These are phyloP conservation scores for Chloropsis hardwickii DNA, from an alignment of 2,113 vertebrate genomes.

Conservation along the genomic window DNA sequence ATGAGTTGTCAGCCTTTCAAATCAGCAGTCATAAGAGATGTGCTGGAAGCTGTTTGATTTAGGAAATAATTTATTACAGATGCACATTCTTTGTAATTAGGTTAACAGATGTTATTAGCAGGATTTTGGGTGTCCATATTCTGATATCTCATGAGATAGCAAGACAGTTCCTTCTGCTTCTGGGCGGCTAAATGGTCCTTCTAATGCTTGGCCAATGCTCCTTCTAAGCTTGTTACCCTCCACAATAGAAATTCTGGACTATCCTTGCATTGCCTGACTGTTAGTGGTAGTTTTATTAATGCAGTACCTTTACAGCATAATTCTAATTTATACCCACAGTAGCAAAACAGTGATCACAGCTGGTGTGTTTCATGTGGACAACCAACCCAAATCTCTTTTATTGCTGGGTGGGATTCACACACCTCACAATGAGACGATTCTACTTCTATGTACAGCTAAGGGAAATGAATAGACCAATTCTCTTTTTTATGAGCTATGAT, in stretches of 20 bases:
- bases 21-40: background rate
- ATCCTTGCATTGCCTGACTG: background rate
- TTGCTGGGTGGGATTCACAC: background rate
- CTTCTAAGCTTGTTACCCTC: background rate
- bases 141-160: background rate
- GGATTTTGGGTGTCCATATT: background rate
- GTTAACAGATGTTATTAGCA: slow-evolving; percentile 28
- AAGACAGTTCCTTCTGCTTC: background rate
- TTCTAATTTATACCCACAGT: background rate
- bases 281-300: background rate
- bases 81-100: slow-evolving; percentile 9
- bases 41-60: background rate
- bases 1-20: background rate
- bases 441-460: background rate
- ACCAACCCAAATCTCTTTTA: background rate
- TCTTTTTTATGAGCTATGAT: background rate
- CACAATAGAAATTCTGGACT: background rate
- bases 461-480: background rate
- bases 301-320: background rate
- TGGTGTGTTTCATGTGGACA: background rate
- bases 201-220: background rate
- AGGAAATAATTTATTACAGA: slow-evolving; percentile 27
- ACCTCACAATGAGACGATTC: background rate
- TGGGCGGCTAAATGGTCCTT: background rate
- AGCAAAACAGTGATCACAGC: background rate